These are phyloP conservation scores for Phacellophora camtschatica DNA, from an alignment of 30 jellyfish, hydroid and myxozoan species.

Conservation along the genomic window DNA sequence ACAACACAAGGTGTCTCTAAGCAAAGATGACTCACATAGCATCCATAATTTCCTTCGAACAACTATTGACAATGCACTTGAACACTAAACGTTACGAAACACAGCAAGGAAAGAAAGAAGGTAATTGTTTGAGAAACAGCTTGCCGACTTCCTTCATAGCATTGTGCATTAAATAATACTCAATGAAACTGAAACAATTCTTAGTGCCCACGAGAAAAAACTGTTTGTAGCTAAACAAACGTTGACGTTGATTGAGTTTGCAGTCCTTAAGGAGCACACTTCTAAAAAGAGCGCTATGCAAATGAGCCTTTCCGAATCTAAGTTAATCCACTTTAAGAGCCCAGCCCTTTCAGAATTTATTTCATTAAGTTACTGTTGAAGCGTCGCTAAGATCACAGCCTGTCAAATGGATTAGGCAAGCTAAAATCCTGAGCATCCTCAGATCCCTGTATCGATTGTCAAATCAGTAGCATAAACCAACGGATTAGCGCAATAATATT, in stretches of 20 bases:
- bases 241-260: slow-evolving; percentile 39
- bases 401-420: slow-evolving; percentile 19
- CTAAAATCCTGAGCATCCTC: slow-evolving; percentile 26
- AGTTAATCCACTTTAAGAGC: slow-evolving; percentile 57
- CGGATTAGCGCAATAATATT: slow-evolving; percentile 25
- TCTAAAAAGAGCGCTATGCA: slow-evolving; percentile 21
- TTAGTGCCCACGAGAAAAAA: too few species aligned
- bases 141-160: too few species aligned
- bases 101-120: too few species aligned
- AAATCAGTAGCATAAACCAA: background rate
- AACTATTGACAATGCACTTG: too few species aligned
- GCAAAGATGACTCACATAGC: too few species aligned
- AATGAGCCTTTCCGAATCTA: slow-evolving; percentile 46
- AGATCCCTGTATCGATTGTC: slow-evolving; percentile 19
- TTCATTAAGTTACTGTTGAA: slow-evolving; percentile 37
- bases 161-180: too few species aligned
- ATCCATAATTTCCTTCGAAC: too few species aligned
- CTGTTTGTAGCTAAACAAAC: background rate
- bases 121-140: too few species aligned
- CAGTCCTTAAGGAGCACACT: slow-evolving; percentile 17
- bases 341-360: slow-evolving; percentile 60
- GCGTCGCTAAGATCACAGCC: slow-evolving; percentile 34
- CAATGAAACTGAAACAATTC: too few species aligned
- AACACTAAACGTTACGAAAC: too few species aligned
- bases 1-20: too few species aligned